Conservation (phyloP, 2,888 invertebrate species). For the Apotomis capreana region DNA sequence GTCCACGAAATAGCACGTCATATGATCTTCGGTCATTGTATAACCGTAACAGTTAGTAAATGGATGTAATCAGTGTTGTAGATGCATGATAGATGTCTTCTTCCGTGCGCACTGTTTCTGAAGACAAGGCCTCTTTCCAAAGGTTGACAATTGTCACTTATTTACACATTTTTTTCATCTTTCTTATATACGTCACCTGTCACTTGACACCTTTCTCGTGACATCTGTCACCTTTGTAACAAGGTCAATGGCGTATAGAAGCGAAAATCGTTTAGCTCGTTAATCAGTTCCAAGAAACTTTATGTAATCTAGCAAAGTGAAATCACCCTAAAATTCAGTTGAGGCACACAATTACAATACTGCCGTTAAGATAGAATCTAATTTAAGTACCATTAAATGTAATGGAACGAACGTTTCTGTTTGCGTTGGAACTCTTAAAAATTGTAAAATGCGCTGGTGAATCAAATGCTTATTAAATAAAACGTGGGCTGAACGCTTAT, state of each 20-base stretch:
- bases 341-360: too few relatives aligned
- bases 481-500: not conserved
- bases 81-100: conserved; percentile 64
- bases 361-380: too few relatives aligned
- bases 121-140: conserved; percentile 1
- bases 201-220: not conserved
- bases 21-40: conserved; percentile 3
- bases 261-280: not conserved
- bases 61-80: conserved; percentile 73
- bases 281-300: not conserved
- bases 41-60: conserved; percentile 54
- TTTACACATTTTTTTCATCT: not conserved
- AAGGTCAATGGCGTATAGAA: conserved; percentile 6
- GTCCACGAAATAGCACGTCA: not conserved
- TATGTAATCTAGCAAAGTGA: too few relatives aligned
- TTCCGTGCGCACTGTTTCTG: conserved; percentile 41
- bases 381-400: too few relatives aligned
- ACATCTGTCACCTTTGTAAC: conserved; percentile 4
- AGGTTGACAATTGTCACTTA: not conserved
- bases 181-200: not conserved
- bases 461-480: too few relatives aligned
- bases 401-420: too few relatives aligned
- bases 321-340: too few relatives aligned
- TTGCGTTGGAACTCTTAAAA: too few relatives aligned
- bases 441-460: too few relatives aligned